These are phyloP conservation scores for Tribolium madens DNA, from an alignment of 1,140 invertebrate genomes.

Conservation along the genomic window DNA sequence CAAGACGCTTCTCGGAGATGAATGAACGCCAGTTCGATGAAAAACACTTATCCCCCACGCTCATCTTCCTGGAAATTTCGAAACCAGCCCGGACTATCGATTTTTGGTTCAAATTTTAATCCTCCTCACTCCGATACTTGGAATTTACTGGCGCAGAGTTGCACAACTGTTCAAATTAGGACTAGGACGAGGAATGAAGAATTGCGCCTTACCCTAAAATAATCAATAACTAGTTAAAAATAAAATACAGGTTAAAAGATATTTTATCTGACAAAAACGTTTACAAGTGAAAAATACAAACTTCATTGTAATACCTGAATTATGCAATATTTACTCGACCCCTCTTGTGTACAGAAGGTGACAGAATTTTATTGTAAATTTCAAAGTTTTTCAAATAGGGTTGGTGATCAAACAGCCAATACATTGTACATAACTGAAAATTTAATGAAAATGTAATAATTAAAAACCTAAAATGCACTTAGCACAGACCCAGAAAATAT, in stretches of 20 bases:
- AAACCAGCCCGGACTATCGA: conserved; percentile 13
- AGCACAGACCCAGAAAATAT: too few species aligned
- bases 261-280: neutral
- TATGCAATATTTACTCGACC: neutral
- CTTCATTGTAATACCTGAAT: neutral
- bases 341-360: neutral
- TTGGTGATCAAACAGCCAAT: neutral
- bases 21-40: conserved; percentile 39
- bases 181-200: neutral
- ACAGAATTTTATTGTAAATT: neutral
- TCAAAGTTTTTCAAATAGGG: neutral
- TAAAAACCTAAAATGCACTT: too few species aligned
- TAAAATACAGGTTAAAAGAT: neutral
- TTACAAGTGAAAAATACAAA: neutral
- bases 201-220: neutral
- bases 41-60: conserved; percentile 36
- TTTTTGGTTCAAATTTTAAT: conserved; percentile 29
- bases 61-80: conserved; percentile 21
- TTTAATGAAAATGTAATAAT: neutral
- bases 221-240: neutral
- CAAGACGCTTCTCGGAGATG: conserved; percentile 34
- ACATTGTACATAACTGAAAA: neutral
- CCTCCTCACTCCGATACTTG: neutral
- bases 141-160: neutral
- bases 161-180: neutral